Evolutionary conservation across 2,888 invertebrate species (phyloP), one percentile per base, ranked within the genome.

Genomic region (Drosophila basisetae): DNA sequence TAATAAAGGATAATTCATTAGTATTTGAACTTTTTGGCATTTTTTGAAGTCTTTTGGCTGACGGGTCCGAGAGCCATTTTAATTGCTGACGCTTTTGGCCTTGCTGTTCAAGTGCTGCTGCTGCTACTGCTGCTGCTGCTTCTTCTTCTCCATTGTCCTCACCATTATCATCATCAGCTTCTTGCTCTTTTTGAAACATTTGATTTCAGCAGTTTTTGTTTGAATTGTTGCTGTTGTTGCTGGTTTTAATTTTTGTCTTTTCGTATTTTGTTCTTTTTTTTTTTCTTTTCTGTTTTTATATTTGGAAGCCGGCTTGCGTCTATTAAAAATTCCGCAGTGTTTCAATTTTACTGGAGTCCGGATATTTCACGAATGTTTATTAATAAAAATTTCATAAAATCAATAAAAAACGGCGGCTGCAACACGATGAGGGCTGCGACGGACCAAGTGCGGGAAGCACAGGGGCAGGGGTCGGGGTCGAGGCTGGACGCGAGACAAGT

Each of bases 1-100:
- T 92, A 92, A 92, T 92, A 92, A 92, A 92, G 92, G 92, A 92
- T 92, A 92, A 92, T 92, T 92, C 92, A 92, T 92, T 92, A 92
- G 92, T 91, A 85, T 91, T 91, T 91, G 76, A 92, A 92, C 92
- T 91, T 92, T 91, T 89, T 91, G 91, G 91, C 87, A 91, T 91
- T 91, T 91, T 87, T 87, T 86, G 83, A 89, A 87, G 84, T 84
- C 81, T 83, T 80, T 79, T 73, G 83, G 88, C 76, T 72, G 82
- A 70, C 68, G 63, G 66, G 76, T 65, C 68, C 62, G 69, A 75
- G 87, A 86, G 72, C 76, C 82, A 80, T 82, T 89, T 89, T 86
- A 86, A 86, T 86, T 86, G 86, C 80, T 71, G 71, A 22, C 71
- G 73, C 65, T 71, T 74, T 74, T 62, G 62, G 73, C 62, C 25